Base-by-base conservation (phyloP, 2,888 invertebrate genomes). In the Priocnemis perturbator region DNA sequence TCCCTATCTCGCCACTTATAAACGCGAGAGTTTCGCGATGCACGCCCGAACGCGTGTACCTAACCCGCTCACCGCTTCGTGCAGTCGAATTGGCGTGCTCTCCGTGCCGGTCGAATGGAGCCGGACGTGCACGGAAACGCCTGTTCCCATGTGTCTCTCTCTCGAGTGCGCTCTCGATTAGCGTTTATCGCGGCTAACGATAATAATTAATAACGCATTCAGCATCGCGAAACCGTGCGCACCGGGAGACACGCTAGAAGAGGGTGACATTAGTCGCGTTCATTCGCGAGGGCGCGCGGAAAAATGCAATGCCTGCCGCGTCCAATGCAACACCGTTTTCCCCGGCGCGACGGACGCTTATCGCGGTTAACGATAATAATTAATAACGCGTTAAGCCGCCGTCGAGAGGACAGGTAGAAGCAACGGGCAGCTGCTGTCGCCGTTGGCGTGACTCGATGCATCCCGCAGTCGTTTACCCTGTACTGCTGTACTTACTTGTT, bases 181-280 rank as follows among this genome's bases (percentile, higher is more conserved):
- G 74, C 71, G 74, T 79, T 80, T 76, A 81, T 82, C 77, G 68
- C 80, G 73, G 74, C 77, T 80, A 77, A 72, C 67, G 76, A 67
- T 44, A 44, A 55, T 78, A 78, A 80, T 80, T 80, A 80, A 79
- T 77, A 76, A 77, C 75, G 65, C 74, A 71, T 74, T 76, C 2
- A 19, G 50, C 50, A 1, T 4, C 17, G 1, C 50, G 11, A 4
- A 19, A 50, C 5, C 50, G 19, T 19, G 50, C n/a, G n/a, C 4
- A 50, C 17, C 17, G 47, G 17, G 50, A n/a, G 15, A 26, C 47
- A 11, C 47, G 47, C 9, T 19, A 2, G 2, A 19, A 50, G 50
- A 5, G 50, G 1, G 50, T n/a, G 9, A 37, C 37, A 11, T 37
- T 11, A 37, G 4, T 1, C 11, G 37, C 7, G 37, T 11, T 11